Conservation (phyloP, 2,113 vertebrate species). For the Siniperca knerii region DNA sequence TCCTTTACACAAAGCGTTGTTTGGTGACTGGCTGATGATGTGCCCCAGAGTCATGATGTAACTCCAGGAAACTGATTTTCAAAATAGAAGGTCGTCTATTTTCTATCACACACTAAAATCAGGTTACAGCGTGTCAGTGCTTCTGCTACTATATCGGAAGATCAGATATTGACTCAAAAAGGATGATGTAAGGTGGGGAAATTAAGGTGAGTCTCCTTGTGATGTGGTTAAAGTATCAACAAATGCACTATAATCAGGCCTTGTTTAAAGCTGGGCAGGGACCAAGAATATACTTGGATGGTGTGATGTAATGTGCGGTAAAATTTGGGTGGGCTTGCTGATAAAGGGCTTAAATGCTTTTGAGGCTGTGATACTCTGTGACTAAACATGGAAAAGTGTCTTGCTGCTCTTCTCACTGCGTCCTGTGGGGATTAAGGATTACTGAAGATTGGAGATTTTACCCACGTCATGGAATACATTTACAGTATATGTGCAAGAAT, state of each 20-base stretch:
- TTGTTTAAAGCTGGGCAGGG: slow-evolving; percentile 36
- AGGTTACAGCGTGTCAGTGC: slow-evolving; percentile 41
- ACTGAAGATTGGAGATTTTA: not conserved
- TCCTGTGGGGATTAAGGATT: slow-evolving; percentile 23
- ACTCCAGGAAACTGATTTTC: slow-evolving; percentile 64
- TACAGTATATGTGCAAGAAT: not conserved
- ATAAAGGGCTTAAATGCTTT: slow-evolving; percentile 49
- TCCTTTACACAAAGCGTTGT: slow-evolving; percentile 16
- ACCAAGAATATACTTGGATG: slow-evolving; percentile 16
- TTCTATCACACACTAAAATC: slow-evolving; percentile 54
- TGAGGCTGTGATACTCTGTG: slow-evolving; percentile 34
- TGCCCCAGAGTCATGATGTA: slow-evolving; percentile 71
- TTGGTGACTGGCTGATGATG: slow-evolving; percentile 34
- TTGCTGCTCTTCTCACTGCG: not conserved
- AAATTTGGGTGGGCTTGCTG: slow-evolving; percentile 60
- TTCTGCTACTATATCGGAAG: slow-evolving; percentile 3
- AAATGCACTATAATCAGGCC: slow-evolving; percentile 50
- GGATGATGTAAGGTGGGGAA: slow-evolving; percentile 73
- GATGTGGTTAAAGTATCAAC: slow-evolving; percentile 55
- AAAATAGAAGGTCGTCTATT: slow-evolving; percentile 62
- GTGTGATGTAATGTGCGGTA: slow-evolving; percentile 70
- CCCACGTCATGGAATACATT: not conserved
- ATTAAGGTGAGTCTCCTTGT: slow-evolving; percentile 52
- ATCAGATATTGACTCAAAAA: slow-evolving; percentile 52
- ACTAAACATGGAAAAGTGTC: slow-evolving; percentile 34